These are phyloP conservation scores for Antitype chi DNA, from an alignment of 2,888 invertebrate genomes.

Conservation along the genomic window DNA sequence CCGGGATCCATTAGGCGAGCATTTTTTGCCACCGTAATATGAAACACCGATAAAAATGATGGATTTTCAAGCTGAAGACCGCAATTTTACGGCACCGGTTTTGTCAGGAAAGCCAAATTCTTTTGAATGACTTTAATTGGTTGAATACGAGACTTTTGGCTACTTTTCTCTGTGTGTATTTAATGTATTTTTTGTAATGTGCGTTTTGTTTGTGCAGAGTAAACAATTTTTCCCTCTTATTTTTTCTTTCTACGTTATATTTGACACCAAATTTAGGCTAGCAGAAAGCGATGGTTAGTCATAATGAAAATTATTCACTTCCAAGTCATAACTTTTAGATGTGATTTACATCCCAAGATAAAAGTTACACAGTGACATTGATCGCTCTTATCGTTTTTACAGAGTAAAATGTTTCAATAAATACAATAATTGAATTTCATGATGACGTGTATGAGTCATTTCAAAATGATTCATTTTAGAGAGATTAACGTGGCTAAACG, in stretches of 20 bases:
- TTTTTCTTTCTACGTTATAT: background rate
- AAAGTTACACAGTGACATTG: background rate
- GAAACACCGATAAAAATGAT: background rate
- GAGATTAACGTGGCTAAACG: background rate
- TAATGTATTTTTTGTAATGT: too few relatives aligned
- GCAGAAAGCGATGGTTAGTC: background rate
- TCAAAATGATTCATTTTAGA: slow-evolving; percentile 1
- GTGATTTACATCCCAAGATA: background rate
- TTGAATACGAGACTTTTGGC: too few relatives aligned
- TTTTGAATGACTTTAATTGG: too few relatives aligned
- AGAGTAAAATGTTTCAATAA: background rate
- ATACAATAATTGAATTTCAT: slow-evolving; percentile 4
- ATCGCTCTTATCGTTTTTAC: slow-evolving; percentile 3
- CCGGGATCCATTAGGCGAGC: background rate
- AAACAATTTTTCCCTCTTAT: too few relatives aligned
- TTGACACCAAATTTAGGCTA: background rate
- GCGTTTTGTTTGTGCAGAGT: too few relatives aligned
- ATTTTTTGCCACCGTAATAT: background rate
- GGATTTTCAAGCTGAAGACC: background rate
- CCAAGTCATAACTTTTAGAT: background rate
- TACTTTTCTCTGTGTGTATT: too few relatives aligned
- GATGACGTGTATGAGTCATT: background rate
- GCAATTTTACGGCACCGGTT: too few relatives aligned
- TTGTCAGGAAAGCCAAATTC: background rate
- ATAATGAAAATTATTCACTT: background rate